A percentile compares a stretch with the other conserved stretches of the same genome.
phyloP scores from a whole-genome alignment of 2,113 vertebrate species.

The Caracal caracal region DNA sequence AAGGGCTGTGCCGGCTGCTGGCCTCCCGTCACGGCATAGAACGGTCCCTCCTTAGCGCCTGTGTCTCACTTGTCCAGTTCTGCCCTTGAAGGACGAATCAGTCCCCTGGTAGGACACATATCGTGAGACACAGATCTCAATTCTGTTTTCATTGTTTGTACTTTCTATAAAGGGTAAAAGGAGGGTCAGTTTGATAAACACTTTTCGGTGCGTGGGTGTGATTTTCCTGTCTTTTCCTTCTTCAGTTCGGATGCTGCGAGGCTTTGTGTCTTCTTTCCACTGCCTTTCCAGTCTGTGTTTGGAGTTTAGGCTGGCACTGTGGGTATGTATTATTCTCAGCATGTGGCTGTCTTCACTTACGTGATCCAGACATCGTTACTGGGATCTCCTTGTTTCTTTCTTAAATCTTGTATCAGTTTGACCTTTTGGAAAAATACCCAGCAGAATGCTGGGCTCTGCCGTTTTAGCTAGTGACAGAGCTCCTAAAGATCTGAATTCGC shows the following conservation, averaged over 20 bases:
- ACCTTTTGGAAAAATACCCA: background rate
- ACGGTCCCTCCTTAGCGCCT: accelerated
- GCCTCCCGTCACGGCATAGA: no score
- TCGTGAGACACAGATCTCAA: background rate
- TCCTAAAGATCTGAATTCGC: no score
- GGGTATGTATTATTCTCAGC: conserved; percentile 88
- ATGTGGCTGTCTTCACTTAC: conserved; percentile 66
- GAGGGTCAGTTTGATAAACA: accelerated
- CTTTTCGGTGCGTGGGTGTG: background rate
- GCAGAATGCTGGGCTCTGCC: background rate
- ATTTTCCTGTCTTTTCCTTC: background rate
- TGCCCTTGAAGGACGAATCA: background rate
- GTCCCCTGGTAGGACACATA: background rate
- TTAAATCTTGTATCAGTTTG: background rate
- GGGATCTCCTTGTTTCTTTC: background rate
- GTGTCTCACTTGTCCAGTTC: no score
- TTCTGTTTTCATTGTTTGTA: background rate
- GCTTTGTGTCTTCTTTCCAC: conserved; percentile 93
- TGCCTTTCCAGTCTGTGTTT: conserved; percentile 93
- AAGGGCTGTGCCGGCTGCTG: background rate
- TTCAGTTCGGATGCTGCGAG: conserved; percentile 97
- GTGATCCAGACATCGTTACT: conserved; percentile 75
- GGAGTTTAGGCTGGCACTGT: conserved; percentile 97
- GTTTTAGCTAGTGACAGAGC: no score
- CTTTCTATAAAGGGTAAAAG: background rate